These are phyloP conservation scores for Acleris sparsana DNA, from an alignment of 2,888 invertebrate species.

Conservation along the genomic window DNA sequence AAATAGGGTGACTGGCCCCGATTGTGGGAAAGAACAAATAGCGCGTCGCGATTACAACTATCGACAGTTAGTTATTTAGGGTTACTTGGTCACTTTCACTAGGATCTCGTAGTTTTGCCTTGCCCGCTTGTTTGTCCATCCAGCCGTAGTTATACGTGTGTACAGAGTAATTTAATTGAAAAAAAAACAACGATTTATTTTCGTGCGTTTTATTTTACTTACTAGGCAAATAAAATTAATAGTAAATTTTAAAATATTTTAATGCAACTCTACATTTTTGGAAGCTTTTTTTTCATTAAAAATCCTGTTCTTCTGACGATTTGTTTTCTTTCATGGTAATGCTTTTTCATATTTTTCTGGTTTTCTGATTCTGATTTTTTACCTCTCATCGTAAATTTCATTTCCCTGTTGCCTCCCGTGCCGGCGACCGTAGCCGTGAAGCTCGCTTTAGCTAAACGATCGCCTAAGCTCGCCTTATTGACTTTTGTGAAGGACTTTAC, in stretches of 20 bases:
- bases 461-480: slow-evolving; percentile 88
- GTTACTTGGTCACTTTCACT: too few species aligned
- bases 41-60: too few species aligned
- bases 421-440: slow-evolving; percentile 74
- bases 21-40: too few species aligned
- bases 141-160: too few species aligned
- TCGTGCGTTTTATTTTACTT: too few species aligned
- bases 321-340: slow-evolving; percentile 87
- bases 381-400: slow-evolving; percentile 88
- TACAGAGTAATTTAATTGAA: too few species aligned
- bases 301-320: slow-evolving; percentile 79
- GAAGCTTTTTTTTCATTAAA: slow-evolving; percentile 64
- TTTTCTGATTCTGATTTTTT: slow-evolving; percentile 80
- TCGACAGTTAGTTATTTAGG: too few species aligned
- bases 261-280: slow-evolving; percentile 49
- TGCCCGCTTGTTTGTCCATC: too few species aligned
- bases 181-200: too few species aligned
- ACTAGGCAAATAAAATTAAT: too few species aligned
- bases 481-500: slow-evolving; percentile 77
- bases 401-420: slow-evolving; percentile 89
- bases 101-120: too few species aligned
- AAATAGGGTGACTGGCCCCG: too few species aligned
- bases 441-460: slow-evolving; percentile 86
- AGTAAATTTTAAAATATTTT: neutral
- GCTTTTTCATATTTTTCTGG: slow-evolving; percentile 85